Evolutionary conservation across 2,888 invertebrate genomes (phyloP).

Genomic region (Cephus spinipes): DNA sequence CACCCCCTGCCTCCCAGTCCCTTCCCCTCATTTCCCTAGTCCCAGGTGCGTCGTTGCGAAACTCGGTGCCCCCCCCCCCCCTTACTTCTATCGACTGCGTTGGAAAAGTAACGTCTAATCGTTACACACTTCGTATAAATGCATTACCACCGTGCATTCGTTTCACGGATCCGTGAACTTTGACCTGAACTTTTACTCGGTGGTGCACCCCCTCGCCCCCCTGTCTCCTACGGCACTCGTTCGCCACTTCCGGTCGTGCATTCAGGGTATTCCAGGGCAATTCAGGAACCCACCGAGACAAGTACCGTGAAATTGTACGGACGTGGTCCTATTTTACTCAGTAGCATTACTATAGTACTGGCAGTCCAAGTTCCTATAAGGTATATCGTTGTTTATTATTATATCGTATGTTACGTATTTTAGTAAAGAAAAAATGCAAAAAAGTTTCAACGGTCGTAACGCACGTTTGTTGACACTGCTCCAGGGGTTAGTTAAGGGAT

Average conservation of each 20-base stretch:
- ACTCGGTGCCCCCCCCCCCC: conserved; percentile 12
- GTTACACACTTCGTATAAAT: conserved; percentile 63
- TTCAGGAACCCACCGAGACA: not conserved
- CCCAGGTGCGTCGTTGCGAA: conserved; percentile 9
- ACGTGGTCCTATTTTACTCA: not conserved
- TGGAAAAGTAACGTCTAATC: conserved; percentile 45
- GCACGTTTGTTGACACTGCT: too few species aligned
- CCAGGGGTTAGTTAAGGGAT: too few species aligned
- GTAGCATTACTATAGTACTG: not conserved
- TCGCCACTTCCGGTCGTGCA: not conserved
- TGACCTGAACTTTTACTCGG: conserved; percentile 29
- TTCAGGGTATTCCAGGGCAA: not conserved
- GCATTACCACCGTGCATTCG: conserved; percentile 61
- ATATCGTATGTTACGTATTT: too few species aligned
- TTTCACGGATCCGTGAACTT: conserved; percentile 49
- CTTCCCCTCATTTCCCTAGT: conserved; percentile 2
- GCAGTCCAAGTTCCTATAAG: not conserved
- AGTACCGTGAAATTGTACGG: not conserved
- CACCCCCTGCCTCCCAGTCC: not conserved
- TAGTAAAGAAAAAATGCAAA: too few species aligned
- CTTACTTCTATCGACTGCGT: not conserved
- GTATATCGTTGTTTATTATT: too few species aligned
- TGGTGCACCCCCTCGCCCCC: not conserved
- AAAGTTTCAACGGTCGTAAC: too few species aligned
- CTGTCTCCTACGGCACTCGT: not conserved